Percentiles rank a stretch among this genome's conserved stretches.
Evolutionary conservation across 2,113 vertebrate species (phyloP).

Genomic region (Otocyon megalotis): DNA sequence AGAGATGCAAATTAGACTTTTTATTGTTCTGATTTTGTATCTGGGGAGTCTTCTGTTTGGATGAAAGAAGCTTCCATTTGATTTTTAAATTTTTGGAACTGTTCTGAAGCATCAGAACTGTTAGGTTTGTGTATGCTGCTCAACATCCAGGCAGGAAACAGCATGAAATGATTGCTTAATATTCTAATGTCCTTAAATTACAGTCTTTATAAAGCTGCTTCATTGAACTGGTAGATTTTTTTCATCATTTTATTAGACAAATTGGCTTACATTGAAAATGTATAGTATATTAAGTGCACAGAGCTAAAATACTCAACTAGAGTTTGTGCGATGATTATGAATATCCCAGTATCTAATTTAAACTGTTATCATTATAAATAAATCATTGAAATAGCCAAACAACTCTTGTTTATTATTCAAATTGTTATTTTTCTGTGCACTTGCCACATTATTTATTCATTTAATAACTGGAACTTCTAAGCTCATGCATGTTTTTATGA

Average conservation of each 20-base stretch:
- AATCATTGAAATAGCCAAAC: conserved; percentile 72
- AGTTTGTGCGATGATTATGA: conserved; percentile 77
- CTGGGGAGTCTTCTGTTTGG: conserved; percentile 60
- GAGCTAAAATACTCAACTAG: conserved; percentile 78
- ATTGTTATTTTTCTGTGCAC: conserved; percentile 75
- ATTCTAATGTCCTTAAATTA: conserved; percentile 79
- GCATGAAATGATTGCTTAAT: conserved; percentile 78
- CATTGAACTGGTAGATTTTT: conserved; percentile 75
- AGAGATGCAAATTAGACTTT: conserved; percentile 80
- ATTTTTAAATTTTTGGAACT: conserved; percentile 73
- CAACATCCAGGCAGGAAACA: conserved; percentile 72
- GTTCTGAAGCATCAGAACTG: conserved; percentile 64
- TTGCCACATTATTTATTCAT: conserved; percentile 84
- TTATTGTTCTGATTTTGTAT: conserved; percentile 80
- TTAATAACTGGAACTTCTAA: conserved; percentile 81
- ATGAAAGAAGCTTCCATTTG: conserved; percentile 71
- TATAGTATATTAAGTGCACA: conserved; percentile 69
- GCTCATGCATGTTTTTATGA: conserved; percentile 75
- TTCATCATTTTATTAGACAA: conserved; percentile 79
- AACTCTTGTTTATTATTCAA: conserved; percentile 84
- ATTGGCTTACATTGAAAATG: conserved; percentile 73
- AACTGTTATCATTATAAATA: conserved; percentile 82
- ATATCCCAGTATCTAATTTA: conserved; percentile 82
- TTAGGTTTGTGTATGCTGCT: conserved; percentile 63
- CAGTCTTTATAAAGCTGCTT: conserved; percentile 76